Evolutionary conservation across 1,140 invertebrate genomes (phyloP).

Genomic region (Drosophila equinoxialis): DNA sequence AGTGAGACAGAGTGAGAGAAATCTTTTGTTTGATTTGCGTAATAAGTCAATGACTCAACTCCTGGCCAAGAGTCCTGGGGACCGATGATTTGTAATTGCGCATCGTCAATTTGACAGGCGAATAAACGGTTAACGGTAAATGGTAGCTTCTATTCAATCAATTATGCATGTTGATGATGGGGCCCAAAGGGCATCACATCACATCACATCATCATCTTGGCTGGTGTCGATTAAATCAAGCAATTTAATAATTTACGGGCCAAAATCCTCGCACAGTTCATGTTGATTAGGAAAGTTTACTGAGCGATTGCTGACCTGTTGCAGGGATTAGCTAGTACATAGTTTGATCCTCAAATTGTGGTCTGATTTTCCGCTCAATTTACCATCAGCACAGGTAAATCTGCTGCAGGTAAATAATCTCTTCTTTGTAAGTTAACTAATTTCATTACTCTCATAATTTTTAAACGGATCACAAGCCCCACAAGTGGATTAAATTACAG

Average conservation of each 20-base stretch:
- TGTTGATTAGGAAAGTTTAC: slow-evolving; percentile 13
- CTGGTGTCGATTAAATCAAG: slow-evolving; percentile 58
- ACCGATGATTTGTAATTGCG: slow-evolving; percentile 63
- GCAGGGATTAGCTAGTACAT: background rate
- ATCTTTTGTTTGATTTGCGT: slow-evolving; percentile 72
- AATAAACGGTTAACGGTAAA: slow-evolving; percentile 56
- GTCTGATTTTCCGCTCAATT: background rate
- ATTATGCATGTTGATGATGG: slow-evolving; percentile 26
- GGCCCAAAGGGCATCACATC: slow-evolving; percentile 47
- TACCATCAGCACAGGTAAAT: background rate
- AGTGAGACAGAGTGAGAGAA: background rate
- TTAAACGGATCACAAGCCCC: slow-evolving; percentile 54
- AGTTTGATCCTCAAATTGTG: background rate
- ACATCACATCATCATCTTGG: slow-evolving; percentile 17
- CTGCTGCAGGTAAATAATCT: slow-evolving; percentile 11
- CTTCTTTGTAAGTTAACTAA: slow-evolving; percentile 38
- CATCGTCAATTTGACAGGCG: slow-evolving; percentile 67
- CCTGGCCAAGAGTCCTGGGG: background rate
- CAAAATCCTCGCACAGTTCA: slow-evolving; percentile 2
- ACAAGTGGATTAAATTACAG: slow-evolving; percentile 44
- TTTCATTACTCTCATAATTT: slow-evolving; percentile 57
- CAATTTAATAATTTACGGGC: slow-evolving; percentile 68
- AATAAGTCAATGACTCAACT: slow-evolving; percentile 70
- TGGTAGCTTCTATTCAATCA: slow-evolving; percentile 61
- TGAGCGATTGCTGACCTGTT: slow-evolving; percentile 3